Percentiles rank a stretch among this genome's conserved stretches.
phyloP scores from a whole-genome alignment of 2,888 invertebrate species.

The Clusia tigrina region DNA sequence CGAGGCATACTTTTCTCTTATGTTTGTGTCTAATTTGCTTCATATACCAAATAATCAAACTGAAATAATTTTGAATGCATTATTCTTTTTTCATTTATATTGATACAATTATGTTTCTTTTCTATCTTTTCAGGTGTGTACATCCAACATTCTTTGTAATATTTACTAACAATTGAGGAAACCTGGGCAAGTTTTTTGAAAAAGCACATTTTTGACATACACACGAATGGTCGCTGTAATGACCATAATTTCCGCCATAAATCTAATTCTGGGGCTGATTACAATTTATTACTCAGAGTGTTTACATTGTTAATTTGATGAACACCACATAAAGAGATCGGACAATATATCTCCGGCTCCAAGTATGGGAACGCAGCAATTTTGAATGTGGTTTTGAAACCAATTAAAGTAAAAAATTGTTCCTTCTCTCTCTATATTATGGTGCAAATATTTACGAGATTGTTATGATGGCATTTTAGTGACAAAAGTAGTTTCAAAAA shows the following conservation, averaged over 20 bases:
- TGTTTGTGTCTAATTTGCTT: too few species aligned
- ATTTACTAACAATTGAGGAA: not conserved
- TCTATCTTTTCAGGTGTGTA: not conserved
- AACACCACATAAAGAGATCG: too few species aligned
- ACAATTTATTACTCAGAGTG: not conserved
- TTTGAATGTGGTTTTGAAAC: not conserved
- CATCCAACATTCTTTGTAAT: not conserved
- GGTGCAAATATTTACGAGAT: not conserved
- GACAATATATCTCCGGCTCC: too few species aligned
- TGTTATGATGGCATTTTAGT: conserved; percentile 3
- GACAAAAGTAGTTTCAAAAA: not conserved
- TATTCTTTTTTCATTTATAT: not conserved
- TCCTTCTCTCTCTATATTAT: not conserved
- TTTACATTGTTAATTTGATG: too few species aligned
- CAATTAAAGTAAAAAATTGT: not conserved
- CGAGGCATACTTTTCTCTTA: too few species aligned
- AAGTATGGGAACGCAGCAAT: too few species aligned
- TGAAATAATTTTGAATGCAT: not conserved
- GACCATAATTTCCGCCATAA: not conserved
- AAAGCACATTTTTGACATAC: too few species aligned
- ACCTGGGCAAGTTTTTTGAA: not conserved
- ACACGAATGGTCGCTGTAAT: too few species aligned
- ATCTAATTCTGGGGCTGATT: not conserved
- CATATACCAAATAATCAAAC: too few species aligned
- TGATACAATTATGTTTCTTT: not conserved